These are phyloP conservation scores for Melipona quadrifasciata DNA, from an alignment of 1,140 invertebrate genomes.

Conservation along the genomic window DNA sequence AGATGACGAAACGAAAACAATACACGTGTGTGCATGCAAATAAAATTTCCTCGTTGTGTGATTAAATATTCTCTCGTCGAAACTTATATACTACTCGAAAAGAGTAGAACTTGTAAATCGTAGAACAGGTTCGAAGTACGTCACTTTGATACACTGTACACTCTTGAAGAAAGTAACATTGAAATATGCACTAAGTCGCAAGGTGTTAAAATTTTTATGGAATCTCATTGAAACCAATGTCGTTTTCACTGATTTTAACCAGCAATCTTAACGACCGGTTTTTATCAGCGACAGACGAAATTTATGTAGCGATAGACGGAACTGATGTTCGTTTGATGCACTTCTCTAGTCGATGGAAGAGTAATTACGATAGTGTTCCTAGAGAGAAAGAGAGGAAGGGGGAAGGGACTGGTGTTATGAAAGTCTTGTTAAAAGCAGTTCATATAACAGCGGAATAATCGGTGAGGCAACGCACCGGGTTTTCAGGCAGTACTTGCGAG, in stretches of 20 bases:
- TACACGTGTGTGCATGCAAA: too few relatives aligned
- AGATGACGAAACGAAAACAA: too few relatives aligned
- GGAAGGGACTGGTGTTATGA: not conserved
- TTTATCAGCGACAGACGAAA: not conserved
- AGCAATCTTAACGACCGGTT: not conserved
- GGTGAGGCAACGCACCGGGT: not conserved
- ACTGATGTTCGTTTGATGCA: not conserved
- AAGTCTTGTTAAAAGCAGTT: slow-evolving; percentile 19
- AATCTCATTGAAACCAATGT: not conserved
- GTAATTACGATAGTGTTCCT: not conserved
- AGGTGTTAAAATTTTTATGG: too few relatives aligned
- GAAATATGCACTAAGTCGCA: too few relatives aligned
- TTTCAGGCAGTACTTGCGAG: not conserved
- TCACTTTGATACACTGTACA: too few relatives aligned
- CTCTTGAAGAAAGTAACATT: too few relatives aligned
- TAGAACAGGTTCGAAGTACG: too few relatives aligned
- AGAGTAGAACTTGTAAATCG: too few relatives aligned
- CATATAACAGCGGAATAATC: not conserved
- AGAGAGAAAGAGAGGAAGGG: too few relatives aligned
- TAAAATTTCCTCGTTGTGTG: too few relatives aligned
- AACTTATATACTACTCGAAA: too few relatives aligned
- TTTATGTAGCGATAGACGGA: not conserved
- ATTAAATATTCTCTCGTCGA: too few relatives aligned
- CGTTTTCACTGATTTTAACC: not conserved
- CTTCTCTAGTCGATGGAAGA: not conserved